phyloP scores from a whole-genome alignment of 2,888 invertebrate species.

The Latrodectus elegans region DNA sequence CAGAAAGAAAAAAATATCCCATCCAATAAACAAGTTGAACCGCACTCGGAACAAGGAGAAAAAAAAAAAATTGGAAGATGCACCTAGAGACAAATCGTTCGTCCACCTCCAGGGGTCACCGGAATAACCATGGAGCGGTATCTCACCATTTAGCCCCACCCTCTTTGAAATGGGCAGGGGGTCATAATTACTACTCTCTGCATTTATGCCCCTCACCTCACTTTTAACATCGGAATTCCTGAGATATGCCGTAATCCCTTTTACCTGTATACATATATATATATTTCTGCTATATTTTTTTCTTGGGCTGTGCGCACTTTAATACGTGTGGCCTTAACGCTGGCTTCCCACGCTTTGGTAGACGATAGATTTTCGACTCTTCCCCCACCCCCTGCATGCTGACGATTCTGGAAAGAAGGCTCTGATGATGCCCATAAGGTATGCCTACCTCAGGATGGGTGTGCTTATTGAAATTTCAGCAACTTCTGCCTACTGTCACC shows the following conservation, averaged over 20 bases:
- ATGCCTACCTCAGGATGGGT: not conserved
- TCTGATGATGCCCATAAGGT: not conserved
- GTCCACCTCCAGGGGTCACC: conserved; percentile 56
- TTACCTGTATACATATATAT: conserved; percentile 11
- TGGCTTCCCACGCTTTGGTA: conserved; percentile 54
- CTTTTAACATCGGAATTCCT: conserved; percentile 25
- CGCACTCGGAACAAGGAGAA: not conserved
- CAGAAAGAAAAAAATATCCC: not conserved
- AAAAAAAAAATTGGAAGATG: conserved; percentile 37
- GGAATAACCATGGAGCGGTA: conserved; percentile 54
- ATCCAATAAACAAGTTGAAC: not conserved
- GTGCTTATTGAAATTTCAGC: conserved; percentile 1
- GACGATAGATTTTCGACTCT: conserved; percentile 3
- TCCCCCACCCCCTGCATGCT: not conserved
- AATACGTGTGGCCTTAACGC: conserved; percentile 58
- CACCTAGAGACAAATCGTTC: conserved; percentile 65
- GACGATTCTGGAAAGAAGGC: not conserved
- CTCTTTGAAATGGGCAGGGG: conserved; percentile 20
- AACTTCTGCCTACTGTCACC: not conserved
- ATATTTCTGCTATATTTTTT: conserved; percentile 1
- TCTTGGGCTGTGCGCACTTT: conserved; percentile 22
- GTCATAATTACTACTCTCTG: conserved; percentile 49
- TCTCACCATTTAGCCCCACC: conserved; percentile 51
- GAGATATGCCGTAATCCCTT: conserved; percentile 16
- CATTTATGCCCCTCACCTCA: conserved; percentile 15